Evolutionary conservation across 1,140 invertebrate species (phyloP), one percentile per base, ranked within the genome.

Genomic region (Pseudomyrmex dendroicus): DNA sequence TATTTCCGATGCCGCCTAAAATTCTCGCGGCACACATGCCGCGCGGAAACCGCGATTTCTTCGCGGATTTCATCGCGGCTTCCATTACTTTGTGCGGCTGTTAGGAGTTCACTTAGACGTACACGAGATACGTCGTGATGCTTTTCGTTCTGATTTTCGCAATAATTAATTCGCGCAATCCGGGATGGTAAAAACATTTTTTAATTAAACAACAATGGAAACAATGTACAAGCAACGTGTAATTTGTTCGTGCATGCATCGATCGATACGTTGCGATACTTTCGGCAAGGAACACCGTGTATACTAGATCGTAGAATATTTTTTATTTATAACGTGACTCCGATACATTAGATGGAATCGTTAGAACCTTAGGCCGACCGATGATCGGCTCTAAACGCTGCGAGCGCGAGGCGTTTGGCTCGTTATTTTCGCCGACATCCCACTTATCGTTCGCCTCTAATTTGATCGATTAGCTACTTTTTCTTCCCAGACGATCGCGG

Each of bases 1-100:
- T 87, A 91, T 91, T 92, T 90, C 74, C 78, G 35, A 20, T 70
- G 73, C 52, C 54, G 44, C 52, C 50, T 59, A 44, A n/a, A 17
- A 25, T 84, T 54, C 59, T 35, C 5, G 35, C 35, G 35, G 59
- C 85, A 84, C 86, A 57, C 77, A 82, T 66, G 48, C 25, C 22
- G 25, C 3, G 15, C 2, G 35, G 5, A 15, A 12, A 77, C 35
- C 8, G 10, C 44, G 50, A 86, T 64, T 80, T 74, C 73, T 61
- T 73, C 67, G 20, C n/a, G n/a, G 13, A 54, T 70, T 44, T n/a
- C 2, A 68, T 57, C 17, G 35, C 48, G 63, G 13, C 25, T 77
- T 54, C 46, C 17, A 35, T 68, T 48, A 50, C 10, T 25, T 56
- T 13, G 4, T 35, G 35, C 35, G 70, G 20, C 48, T 25, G 10